Evolutionary conservation across 2,888 invertebrate species (phyloP).

Genomic region (Sicus ferrugineus): DNA sequence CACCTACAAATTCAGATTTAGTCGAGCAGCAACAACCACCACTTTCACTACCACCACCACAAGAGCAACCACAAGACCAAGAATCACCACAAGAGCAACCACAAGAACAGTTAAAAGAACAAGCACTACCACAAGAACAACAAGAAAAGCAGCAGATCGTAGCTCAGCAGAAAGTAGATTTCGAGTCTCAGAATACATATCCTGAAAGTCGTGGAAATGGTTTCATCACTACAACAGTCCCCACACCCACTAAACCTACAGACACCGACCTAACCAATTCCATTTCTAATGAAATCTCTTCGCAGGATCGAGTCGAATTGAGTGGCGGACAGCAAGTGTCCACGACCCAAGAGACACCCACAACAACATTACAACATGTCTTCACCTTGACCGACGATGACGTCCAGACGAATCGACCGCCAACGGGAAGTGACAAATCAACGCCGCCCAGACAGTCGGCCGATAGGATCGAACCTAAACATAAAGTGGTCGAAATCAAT

Average conservation of each 20-base stretch:
- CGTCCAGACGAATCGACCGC: constrained; percentile 46
- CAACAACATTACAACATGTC: constrained; percentile 65
- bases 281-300: constrained; percentile 58
- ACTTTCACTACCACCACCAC: too few relatives aligned
- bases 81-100: constrained; percentile 49
- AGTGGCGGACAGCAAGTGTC: constrained; percentile 38
- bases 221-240: constrained; percentile 54
- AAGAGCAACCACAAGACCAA: constrained; percentile 22
- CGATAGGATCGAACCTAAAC: constrained; percentile 51
- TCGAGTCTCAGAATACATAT: constrained; percentile 36
- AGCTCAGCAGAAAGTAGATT: too few relatives aligned
- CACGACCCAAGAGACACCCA: constrained; percentile 51
- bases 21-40: constrained; percentile 9
- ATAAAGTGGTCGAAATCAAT: constrained; percentile 74
- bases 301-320: constrained; percentile 49
- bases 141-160: constrained; percentile 41
- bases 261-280: constrained; percentile 45
- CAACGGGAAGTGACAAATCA: constrained; percentile 31
- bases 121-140: constrained; percentile 44
- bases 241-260: constrained; percentile 46
- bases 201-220: constrained; percentile 43
- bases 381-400: constrained; percentile 63
- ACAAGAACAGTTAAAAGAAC: constrained; percentile 42
- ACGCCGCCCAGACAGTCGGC: constrained; percentile 35
- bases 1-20: constrained; percentile 15